Evolutionary conservation across 2,113 vertebrate genomes (phyloP).

Genomic region (Chloroceryle aenea): DNA sequence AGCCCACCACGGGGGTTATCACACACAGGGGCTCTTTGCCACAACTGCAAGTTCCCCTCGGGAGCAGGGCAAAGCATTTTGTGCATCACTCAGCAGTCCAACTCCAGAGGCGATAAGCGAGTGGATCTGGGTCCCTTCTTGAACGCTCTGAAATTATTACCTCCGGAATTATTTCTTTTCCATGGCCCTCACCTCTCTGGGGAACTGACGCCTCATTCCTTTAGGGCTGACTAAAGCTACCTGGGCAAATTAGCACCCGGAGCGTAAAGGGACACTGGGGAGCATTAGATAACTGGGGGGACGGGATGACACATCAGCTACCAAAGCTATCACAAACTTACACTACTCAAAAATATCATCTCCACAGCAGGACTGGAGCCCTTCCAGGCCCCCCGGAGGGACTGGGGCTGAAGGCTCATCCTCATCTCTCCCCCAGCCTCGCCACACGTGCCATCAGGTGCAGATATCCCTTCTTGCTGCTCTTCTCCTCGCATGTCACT

Average conservation of each 20-base stretch:
- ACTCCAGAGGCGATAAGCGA: not conserved
- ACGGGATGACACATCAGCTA: no score
- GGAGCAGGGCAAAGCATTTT: not conserved
- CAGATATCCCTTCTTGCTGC: not conserved
- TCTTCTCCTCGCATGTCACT: not conserved
- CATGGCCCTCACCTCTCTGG: no score
- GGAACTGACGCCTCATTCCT: not conserved
- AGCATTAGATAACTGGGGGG: not conserved
- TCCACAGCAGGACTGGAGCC: not conserved
- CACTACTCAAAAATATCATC: not conserved
- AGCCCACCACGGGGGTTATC: not conserved
- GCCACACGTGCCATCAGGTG: rapidly evolving
- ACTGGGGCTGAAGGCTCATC: not conserved
- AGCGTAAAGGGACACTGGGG: not conserved
- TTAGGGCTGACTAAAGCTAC: not conserved
- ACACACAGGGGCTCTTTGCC: not conserved
- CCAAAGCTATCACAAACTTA: not conserved
- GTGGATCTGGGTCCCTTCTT: not conserved
- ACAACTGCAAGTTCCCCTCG: not conserved
- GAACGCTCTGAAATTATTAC: not conserved
- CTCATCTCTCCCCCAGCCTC: not conserved
- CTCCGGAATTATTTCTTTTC: not conserved
- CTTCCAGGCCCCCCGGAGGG: rapidly evolving
- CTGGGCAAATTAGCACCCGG: not conserved
- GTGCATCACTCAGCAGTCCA: not conserved